A percentile compares a stretch with the other conserved stretches of the same genome.
These are phyloP conservation scores for Urocolius indicus DNA, from an alignment of 2,113 vertebrate genomes.

Conservation along the genomic window DNA sequence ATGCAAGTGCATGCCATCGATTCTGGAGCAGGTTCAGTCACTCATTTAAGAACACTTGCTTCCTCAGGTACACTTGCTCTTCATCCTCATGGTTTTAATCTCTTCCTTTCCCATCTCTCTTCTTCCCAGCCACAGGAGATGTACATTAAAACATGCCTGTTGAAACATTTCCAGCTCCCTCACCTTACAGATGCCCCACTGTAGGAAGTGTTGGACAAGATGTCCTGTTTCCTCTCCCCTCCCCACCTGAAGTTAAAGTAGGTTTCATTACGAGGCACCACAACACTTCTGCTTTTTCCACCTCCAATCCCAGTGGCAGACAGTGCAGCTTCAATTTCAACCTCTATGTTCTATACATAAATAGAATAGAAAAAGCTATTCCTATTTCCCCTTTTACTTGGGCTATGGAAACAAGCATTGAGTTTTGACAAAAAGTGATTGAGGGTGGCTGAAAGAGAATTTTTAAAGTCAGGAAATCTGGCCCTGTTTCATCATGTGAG, in stretches of 20 bases:
- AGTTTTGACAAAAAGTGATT: neutral
- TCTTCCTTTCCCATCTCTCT: neutral
- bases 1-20: neutral
- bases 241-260: neutral
- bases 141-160: neutral
- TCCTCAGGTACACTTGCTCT: neutral
- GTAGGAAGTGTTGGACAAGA: neutral
- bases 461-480: neutral
- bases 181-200: neutral
- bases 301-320: neutral
- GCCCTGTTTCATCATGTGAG: neutral
- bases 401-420: neutral
- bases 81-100: neutral
- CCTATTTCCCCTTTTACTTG: neutral
- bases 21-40: neutral
- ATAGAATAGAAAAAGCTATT: neutral
- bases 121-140: neutral
- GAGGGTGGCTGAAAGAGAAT: neutral
- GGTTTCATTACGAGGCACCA: neutral
- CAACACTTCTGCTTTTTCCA: neutral
- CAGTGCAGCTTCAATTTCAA: neutral
- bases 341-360: neutral
- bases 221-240: neutral
- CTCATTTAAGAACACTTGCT: neutral
- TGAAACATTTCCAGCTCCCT: neutral